Percentiles rank a stretch among this genome's conserved stretches.
Conservation (phyloP, 2,113 vertebrate species). For the Gobiocypris rarus region DNA sequence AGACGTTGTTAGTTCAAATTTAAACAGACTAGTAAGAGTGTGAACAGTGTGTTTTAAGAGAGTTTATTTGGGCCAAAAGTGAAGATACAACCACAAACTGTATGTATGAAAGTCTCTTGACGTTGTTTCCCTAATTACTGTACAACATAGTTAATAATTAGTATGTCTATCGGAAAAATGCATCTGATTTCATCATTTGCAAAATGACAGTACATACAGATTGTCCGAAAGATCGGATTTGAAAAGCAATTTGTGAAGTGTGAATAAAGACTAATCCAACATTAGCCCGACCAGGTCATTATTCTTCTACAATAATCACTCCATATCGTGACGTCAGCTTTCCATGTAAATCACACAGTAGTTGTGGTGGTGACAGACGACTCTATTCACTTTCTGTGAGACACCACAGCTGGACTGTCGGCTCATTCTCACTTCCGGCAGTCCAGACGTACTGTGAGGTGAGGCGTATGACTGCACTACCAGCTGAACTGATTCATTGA, state of each 20-base stretch:
- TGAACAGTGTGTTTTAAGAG: constrained; percentile 2
- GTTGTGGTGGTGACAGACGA: not conserved
- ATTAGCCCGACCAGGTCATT: not conserved
- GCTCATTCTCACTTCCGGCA: constrained; percentile 28
- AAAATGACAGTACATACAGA: not conserved
- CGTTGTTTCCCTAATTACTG: not conserved
- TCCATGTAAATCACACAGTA: constrained; percentile 9
- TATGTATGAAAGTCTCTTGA: not conserved
- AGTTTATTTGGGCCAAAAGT: not conserved
- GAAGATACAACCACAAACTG: not conserved
- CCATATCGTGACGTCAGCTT: not conserved
- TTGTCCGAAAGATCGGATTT: not conserved
- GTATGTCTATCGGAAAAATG: not conserved
- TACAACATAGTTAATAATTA: no score
- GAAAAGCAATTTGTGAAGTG: not conserved
- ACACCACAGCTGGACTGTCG: constrained; percentile 23
- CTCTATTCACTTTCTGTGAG: constrained; percentile 5
- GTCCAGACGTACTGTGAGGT: constrained; percentile 27
- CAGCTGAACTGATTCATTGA: constrained; percentile 46
- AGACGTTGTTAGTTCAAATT: not conserved
- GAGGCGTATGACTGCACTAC: not conserved
- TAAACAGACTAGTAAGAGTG: not conserved
- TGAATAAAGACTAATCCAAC: not conserved
- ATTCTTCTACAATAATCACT: not conserved
- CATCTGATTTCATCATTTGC: not conserved